phyloP scores from a whole-genome alignment of 1,140 invertebrate species.

The Aradophagus sp. region DNA sequence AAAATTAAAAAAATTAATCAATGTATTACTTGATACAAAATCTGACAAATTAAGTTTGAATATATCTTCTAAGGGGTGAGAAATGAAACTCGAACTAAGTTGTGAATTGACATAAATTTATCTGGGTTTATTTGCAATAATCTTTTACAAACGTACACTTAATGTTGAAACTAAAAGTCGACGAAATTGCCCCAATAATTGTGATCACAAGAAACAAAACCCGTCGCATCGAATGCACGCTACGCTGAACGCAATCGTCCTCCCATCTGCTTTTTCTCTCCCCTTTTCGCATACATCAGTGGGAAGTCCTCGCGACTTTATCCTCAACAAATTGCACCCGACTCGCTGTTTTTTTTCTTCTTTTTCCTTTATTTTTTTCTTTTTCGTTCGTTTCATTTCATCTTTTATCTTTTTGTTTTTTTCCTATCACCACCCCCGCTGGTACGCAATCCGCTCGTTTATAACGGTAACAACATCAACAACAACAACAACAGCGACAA shows the following conservation, averaged over 20 bases:
- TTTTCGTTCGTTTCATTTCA: too few relatives aligned
- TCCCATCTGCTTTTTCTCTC: too few relatives aligned
- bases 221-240: not conserved
- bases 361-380: too few relatives aligned
- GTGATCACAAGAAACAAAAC: conserved; percentile 19
- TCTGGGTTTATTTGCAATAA: conserved; percentile 46
- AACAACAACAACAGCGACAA: conserved; percentile 26
- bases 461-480: conserved; percentile 31
- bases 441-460: conserved; percentile 6
- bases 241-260: conserved; percentile 14
- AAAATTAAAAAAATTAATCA: too few relatives aligned
- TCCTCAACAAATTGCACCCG: too few relatives aligned
- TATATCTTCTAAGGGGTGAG: too few relatives aligned
- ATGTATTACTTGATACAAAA: conserved; percentile 3
- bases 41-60: too few relatives aligned
- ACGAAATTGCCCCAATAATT: too few relatives aligned
- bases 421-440: conserved; percentile 1
- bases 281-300: too few relatives aligned
- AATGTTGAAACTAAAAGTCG: conserved; percentile 27
- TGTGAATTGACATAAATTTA: conserved; percentile 32
- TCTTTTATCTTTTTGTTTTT: too few relatives aligned
- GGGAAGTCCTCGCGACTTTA: too few relatives aligned
- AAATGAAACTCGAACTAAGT: conserved; percentile 15
- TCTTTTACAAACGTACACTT: conserved; percentile 46
- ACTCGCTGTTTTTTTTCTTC: too few relatives aligned